A percentile compares a stretch with the other conserved stretches of the same genome.
Conservation (phyloP, 2,113 vertebrate species). For the Nanorana parkeri region DNA sequence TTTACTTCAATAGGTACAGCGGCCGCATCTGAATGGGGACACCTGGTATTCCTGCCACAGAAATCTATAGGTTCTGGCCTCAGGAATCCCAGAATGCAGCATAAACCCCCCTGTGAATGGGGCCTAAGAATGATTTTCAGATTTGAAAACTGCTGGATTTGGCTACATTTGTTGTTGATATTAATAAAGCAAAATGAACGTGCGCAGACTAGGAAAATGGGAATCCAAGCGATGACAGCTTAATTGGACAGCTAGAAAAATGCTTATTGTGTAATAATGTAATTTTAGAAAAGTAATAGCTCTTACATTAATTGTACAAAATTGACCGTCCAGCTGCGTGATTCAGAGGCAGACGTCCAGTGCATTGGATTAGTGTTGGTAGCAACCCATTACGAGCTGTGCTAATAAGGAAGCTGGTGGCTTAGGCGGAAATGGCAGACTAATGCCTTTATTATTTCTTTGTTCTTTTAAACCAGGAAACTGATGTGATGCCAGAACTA, state of each 20-base stretch:
- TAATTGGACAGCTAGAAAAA: background rate
- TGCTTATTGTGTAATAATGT: background rate
- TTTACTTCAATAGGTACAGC: too few species aligned
- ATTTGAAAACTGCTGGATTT: too few species aligned
- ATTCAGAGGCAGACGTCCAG: conserved; percentile 19
- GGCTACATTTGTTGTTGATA: too few species aligned
- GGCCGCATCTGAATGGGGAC: too few species aligned
- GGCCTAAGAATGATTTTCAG: too few species aligned
- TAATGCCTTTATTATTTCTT: conserved; percentile 19
- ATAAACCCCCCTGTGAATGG: too few species aligned
- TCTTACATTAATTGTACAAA: background rate
- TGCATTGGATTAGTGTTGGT: conserved; percentile 14
- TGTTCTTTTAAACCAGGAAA: conserved; percentile 18
- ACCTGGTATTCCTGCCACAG: too few species aligned
- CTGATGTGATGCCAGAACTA: conserved; percentile 5
- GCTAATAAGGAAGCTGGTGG: conserved; percentile 28
- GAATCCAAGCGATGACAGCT: background rate
- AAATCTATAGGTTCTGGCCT: too few species aligned
- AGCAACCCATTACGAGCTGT: conserved; percentile 23
- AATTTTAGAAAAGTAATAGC: background rate
- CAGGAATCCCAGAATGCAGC: too few species aligned
- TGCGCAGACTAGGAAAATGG: too few species aligned
- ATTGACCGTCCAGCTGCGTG: background rate
- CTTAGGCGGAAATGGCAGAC: conserved; percentile 9
- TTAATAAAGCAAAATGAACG: too few species aligned